Base-by-base conservation (phyloP, 2,113 vertebrate genomes). In the Chascanopsetta lugubris region DNA sequence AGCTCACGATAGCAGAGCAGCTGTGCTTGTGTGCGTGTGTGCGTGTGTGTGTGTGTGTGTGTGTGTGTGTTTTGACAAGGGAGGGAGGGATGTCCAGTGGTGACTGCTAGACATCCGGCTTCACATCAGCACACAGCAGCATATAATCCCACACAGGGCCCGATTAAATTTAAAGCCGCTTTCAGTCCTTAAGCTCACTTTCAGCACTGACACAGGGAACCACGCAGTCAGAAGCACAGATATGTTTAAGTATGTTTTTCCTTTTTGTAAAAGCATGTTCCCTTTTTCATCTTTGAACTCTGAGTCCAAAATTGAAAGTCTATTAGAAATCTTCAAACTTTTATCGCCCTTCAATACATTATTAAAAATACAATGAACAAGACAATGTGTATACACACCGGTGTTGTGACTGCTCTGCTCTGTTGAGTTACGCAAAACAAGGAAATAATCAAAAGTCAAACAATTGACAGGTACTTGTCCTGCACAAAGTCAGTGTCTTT, bases 101-200 rank as follows among this genome's bases (percentile, higher is more conserved):
- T 58, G 58, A 54, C 46, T 66, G 78, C 84, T 30, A 49, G 55
- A 62, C 65, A 69, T 73, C 70, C 71, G 74, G 69, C 70, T 69
- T 79, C 73, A 70, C 81, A 67, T 82, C 83, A 71, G 59, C 51
- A 67, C 53, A 50, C 62, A 75, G 43, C 63, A 81, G 59, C 56
- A 45, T 87, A 55, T 93, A 91, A 93, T 92, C 90, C 88, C 60
- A 73, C 69, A 60, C 82, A 79, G 83, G 64, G 50, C 54, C 72
- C 65, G 90, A 93, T 93, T 93, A 89, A 88, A 77, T 89, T 84
- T 87, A 88, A 93, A 92, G 83, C 88, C 18, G 85, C 82, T 91
- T 89, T 89, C 54, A 74, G 84, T 56, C 82, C 61, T 77, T 90
- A 89, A 90, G 74, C 84, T 88, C 72, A 75, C 80, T 86, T 83